A percentile compares a stretch with the other conserved stretches of the same genome.
phyloP scores from a whole-genome alignment of 2,113 vertebrate genomes.

The Hystrix brachyura region DNA sequence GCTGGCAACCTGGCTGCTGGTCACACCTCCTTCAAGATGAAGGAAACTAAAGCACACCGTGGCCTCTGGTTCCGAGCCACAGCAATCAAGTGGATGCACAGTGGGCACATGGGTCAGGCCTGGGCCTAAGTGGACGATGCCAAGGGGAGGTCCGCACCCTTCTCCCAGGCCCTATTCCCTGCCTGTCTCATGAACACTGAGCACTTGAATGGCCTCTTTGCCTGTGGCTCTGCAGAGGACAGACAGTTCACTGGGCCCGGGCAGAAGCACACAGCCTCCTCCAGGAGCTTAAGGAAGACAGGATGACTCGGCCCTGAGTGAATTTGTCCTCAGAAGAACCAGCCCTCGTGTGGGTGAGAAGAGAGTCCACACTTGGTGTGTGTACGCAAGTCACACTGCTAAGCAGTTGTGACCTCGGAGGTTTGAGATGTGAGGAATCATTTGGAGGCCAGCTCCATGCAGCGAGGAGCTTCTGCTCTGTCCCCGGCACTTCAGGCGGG shows the following conservation, averaged over 20 bases:
- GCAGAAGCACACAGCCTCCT: background rate
- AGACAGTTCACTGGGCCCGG: background rate
- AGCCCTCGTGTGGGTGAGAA: background rate
- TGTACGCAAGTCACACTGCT: background rate
- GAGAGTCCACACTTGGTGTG: background rate
- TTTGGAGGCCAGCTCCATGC: background rate
- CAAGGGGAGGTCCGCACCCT: background rate
- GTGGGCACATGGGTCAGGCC: background rate
- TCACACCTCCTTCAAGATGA: background rate
- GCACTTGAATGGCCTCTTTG: background rate
- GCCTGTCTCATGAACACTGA: fast-evolving
- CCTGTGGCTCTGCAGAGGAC: background rate
- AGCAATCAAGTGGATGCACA: background rate
- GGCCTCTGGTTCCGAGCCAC: background rate
- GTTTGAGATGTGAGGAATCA: background rate
- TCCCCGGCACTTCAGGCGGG: fast-evolving
- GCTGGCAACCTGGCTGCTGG: background rate
- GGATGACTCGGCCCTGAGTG: constrained; percentile 1
- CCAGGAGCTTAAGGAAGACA: background rate
- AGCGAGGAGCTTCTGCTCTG: background rate
- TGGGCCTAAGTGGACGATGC: background rate
- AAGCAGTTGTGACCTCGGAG: background rate
- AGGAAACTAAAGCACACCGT: background rate
- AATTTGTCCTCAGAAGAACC: constrained; percentile 17
- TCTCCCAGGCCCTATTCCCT: background rate